Conservation (phyloP, 2,797 vertebrate species). For the Ctenopoma kingsleyae region DNA sequence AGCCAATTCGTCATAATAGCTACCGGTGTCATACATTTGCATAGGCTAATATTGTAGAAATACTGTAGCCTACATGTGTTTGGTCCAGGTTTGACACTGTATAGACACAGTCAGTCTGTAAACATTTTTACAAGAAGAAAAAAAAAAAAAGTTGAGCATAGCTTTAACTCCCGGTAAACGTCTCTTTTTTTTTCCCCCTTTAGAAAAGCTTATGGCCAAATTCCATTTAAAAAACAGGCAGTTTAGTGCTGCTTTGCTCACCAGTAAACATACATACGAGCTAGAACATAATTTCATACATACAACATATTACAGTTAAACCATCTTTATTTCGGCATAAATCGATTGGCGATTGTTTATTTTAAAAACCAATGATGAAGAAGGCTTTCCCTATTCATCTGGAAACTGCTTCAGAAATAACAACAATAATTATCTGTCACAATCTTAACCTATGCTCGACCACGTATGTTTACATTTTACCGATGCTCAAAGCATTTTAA, state of each 20-base stretch:
- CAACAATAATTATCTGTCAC: no score
- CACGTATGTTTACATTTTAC: conserved; percentile 1
- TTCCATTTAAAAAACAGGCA: conserved; percentile 9
- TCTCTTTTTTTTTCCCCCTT: background rate
- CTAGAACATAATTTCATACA: conserved; percentile 31
- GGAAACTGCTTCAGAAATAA: no score
- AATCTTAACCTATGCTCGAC: conserved; percentile 2
- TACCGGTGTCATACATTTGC: conserved; percentile 33
- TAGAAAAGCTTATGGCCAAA: conserved; percentile 2
- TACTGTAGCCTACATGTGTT: conserved; percentile 26
- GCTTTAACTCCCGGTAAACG: background rate
- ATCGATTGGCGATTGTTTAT: background rate
- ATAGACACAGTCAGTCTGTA: conserved; percentile 43
- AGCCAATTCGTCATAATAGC: conserved; percentile 6
- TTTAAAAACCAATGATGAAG: background rate
- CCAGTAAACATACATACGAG: conserved; percentile 20
- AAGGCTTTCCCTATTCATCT: background rate
- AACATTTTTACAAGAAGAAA: conserved; percentile 48
- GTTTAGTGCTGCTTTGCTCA: conserved; percentile 27
- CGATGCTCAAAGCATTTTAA: conserved; percentile 1
- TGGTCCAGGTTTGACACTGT: conserved; percentile 56
- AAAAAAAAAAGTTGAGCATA: background rate
- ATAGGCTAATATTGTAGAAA: conserved; percentile 36
- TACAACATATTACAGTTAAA: conserved; percentile 9
- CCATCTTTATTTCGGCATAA: conserved; percentile 18